These are phyloP conservation scores for Diachasmimorpha longicaudata DNA, from an alignment of 1,140 invertebrate species.

Conservation along the genomic window DNA sequence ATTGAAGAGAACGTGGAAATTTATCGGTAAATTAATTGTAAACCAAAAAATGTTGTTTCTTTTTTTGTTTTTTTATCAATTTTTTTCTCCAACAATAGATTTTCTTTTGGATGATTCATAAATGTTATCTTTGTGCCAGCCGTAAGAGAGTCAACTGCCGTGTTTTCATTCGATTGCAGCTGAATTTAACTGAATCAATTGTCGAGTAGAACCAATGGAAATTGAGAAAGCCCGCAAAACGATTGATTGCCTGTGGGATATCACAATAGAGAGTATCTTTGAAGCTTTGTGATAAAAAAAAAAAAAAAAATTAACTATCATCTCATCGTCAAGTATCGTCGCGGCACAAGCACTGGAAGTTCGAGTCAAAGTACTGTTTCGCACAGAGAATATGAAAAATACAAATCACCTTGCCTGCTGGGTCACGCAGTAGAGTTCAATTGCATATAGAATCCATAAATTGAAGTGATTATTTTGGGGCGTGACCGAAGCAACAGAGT, in stretches of 20 bases:
- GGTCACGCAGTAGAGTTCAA: conserved; percentile 58
- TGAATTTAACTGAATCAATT: not conserved
- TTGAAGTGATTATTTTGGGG: conserved; percentile 51
- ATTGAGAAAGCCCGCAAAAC: not conserved
- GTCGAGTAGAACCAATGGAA: not conserved
- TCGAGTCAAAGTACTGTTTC: conserved; percentile 20
- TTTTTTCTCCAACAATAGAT: not conserved
- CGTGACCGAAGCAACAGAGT: conserved; percentile 62
- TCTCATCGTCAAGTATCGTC: conserved; percentile 45
- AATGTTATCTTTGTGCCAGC: not conserved
- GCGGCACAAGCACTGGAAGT: conserved; percentile 54
- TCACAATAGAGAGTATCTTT: conserved; percentile 36
- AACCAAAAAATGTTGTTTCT: conserved; percentile 7
- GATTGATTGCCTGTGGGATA: not conserved
- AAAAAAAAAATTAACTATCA: not conserved
- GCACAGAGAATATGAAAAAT: conserved; percentile 16
- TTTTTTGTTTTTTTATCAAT: conserved; percentile 6
- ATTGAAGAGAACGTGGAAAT: conserved; percentile 16
- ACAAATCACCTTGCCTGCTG: conserved; percentile 58
- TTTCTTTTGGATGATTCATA: not conserved
- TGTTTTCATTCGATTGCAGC: conserved; percentile 1
- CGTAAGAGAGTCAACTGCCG: not conserved
- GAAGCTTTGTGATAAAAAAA: conserved; percentile 3
- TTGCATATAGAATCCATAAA: conserved; percentile 11
- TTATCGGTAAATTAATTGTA: conserved; percentile 30